A percentile compares a stretch with the other conserved stretches of the same genome.
phyloP scores from a whole-genome alignment of 2,797 vertebrate genomes.

The Pogoniulus pusillus region DNA sequence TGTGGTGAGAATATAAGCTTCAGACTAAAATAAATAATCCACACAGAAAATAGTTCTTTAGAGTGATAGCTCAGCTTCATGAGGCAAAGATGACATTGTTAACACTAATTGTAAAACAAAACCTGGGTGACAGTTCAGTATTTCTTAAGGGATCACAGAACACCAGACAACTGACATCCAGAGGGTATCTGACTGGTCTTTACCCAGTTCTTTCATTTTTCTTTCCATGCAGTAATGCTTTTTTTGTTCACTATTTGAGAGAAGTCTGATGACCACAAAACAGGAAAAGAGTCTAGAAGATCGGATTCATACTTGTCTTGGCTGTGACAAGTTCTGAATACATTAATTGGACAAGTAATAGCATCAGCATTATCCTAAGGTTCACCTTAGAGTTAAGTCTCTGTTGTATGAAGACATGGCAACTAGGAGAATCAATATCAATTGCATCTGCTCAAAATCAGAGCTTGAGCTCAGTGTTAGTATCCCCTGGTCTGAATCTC shows the following conservation, averaged over 20 bases:
- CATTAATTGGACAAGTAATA: background rate
- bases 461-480: background rate
- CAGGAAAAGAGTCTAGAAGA: background rate
- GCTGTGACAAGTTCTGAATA: background rate
- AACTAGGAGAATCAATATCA: background rate
- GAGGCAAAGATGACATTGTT: background rate
- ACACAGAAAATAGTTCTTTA: conserved; percentile 16
- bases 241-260: background rate
- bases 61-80: background rate
- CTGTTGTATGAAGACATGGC: background rate
- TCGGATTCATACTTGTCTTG: background rate
- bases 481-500: background rate
- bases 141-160: background rate
- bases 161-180: background rate
- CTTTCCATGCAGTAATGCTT: background rate
- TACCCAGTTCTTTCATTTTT: background rate
- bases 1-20: conserved; percentile 7
- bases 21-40: conserved; percentile 56
- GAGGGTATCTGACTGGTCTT: background rate
- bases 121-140: background rate
- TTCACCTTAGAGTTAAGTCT: background rate
- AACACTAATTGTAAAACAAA: conserved; percentile 8
- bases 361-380: background rate
- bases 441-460: background rate
- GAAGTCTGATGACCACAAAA: background rate